Evolutionary conservation across 2,797 vertebrate genomes (phyloP).

Genomic region (Austrolebias charrua): DNA sequence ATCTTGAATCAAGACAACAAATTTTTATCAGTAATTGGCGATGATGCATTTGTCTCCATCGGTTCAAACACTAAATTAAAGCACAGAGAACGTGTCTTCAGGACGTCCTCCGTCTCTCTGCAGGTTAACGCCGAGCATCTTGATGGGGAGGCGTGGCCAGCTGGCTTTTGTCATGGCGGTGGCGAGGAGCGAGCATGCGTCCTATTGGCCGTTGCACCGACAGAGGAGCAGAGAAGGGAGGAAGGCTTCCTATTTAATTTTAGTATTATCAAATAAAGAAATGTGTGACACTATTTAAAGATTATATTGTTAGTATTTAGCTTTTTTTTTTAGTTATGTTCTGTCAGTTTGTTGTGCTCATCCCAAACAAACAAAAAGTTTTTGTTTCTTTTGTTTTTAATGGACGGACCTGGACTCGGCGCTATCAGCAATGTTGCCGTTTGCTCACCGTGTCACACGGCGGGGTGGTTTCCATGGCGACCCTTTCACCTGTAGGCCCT

Average conservation of each 20-base stretch:
- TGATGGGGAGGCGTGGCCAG: conserved; percentile 77
- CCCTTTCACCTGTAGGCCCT: conserved; percentile 14
- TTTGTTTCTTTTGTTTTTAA: conserved; percentile 62
- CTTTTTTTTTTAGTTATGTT: conserved; percentile 65
- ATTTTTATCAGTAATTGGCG: no score
- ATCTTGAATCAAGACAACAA: no score
- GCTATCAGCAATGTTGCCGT: conserved; percentile 63
- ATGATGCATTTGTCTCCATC: no score
- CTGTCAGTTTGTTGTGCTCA: conserved; percentile 84
- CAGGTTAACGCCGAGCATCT: conserved; percentile 80
- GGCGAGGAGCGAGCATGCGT: conserved; percentile 65
- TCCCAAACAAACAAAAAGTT: conserved; percentile 65
- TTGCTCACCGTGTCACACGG: conserved; percentile 66
- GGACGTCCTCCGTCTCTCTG: conserved; percentile 40
- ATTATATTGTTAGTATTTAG: conserved; percentile 84
- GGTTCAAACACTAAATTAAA: no score
- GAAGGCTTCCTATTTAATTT: conserved; percentile 84
- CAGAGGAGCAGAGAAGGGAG: conserved; percentile 57
- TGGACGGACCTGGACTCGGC: conserved; percentile 67
- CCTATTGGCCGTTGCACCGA: conserved; percentile 61
- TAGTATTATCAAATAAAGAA: conserved; percentile 87
- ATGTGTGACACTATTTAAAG: conserved; percentile 89
- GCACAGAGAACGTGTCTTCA: background rate
- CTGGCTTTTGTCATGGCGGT: conserved; percentile 74
- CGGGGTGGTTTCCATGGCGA: conserved; percentile 46